Conservation (phyloP, 2,888 invertebrate species). For the Leptarthrus brevirostris region DNA sequence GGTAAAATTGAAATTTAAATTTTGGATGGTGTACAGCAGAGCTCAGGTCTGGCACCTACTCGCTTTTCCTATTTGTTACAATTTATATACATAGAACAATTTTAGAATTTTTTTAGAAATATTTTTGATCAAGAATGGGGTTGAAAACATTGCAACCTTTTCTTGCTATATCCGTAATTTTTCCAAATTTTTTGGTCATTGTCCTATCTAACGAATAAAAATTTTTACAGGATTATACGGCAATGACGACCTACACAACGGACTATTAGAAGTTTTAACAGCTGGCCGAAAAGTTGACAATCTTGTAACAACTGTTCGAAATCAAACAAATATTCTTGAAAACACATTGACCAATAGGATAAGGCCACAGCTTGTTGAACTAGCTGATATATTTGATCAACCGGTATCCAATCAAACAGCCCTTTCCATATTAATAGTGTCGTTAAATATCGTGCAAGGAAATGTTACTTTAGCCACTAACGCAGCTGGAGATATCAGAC, state of each 20-base stretch:
- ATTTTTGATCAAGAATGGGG: no score
- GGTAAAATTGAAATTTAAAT: no score
- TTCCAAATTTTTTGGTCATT: no score
- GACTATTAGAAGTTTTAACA: constrained; percentile 82
- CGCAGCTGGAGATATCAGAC: constrained; percentile 80
- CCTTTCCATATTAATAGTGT: constrained; percentile 76
- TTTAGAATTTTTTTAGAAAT: no score
- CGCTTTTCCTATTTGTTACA: no score
- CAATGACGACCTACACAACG: constrained; percentile 94
- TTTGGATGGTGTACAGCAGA: no score
- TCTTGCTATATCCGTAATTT: no score
- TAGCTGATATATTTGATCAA: constrained; percentile 81
- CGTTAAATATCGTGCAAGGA: constrained; percentile 76
- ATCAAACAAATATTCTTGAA: constrained; percentile 84
- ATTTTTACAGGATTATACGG: constrained; percentile 84
- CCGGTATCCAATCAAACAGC: constrained; percentile 83
- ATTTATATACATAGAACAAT: no score
- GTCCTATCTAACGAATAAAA: no score
- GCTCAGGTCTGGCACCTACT: no score
- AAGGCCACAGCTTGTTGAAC: constrained; percentile 76
- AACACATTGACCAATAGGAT: constrained; percentile 78
- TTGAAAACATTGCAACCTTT: no score
- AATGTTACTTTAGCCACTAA: constrained; percentile 81
- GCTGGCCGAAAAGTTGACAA: constrained; percentile 85
- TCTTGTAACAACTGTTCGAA: constrained; percentile 81